Evolutionary conservation across 2,113 vertebrate species (phyloP), one percentile per base, ranked within the genome.

Genomic region (Menidia beryllina): DNA sequence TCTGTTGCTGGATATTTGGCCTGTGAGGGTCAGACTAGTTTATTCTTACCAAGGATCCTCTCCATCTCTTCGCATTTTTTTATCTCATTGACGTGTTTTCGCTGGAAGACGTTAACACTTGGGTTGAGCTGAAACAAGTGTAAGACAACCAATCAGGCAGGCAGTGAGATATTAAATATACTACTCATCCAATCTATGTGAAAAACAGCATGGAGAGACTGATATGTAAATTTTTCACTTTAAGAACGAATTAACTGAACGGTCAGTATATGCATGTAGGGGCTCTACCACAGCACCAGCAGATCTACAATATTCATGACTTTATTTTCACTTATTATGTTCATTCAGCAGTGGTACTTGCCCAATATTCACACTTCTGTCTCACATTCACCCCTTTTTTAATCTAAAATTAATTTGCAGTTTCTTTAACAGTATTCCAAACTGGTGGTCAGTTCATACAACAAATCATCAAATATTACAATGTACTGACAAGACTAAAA

Each of bases 1-100:
- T 57, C 61, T 23, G 52, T 3, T 58, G 20, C 47, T 58, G 50
- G 53, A 6, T 39, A 3, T 55, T n/a, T 4, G 13, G 10, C 1
- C 36, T 21, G 17, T 17, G 3, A 9, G 19, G 14, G 2, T n/a
- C 24, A 24, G 12, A 26, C 47, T 2, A 50, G 20, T 12, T 21
- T 30, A 27, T 61, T 0, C 93, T 94, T 89, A 99, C 98, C 97
- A 7, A 99, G 87, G 81, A 98, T 98, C 75, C 96, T 94, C 83
- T 99, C 98, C 90, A 99, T 96, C 52, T 98, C 97, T 89, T 99
- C 97, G 83, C 97, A 99, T 62, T 94, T 95, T 92, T 99, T 98
- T 39, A 98, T 95, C 91, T 99, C 98, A n/a, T 91, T 96, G 63
- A 99, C 97, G 55, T 97, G 95, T 83, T 97, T 99, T 67, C 97